Conservation (phyloP, 2,113 vertebrate species). For the Ancistrus triradiatus region DNA sequence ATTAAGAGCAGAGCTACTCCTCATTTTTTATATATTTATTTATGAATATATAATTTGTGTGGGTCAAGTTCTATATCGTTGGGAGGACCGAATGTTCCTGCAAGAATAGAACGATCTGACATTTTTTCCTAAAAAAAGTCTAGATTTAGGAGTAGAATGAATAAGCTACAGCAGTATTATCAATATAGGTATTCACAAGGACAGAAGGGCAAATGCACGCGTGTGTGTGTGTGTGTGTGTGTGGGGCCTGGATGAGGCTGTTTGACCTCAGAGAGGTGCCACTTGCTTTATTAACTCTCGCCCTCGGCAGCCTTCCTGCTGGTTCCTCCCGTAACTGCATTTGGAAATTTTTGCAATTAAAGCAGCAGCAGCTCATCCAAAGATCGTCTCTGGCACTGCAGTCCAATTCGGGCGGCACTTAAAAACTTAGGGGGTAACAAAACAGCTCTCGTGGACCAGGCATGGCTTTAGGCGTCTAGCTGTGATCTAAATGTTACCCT, state of each 20-base stretch:
- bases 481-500: too few species aligned
- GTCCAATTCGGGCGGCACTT: slow-evolving; percentile 10
- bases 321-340: neutral
- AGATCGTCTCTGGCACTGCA: neutral
- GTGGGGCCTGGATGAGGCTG: neutral
- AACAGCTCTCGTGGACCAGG: neutral
- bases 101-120: too few species aligned
- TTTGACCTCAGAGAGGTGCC: slow-evolving; percentile 17
- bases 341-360: slow-evolving; percentile 10
- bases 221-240: neutral
- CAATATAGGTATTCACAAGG: too few species aligned
- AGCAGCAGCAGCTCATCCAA: neutral
- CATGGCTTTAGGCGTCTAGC: too few species aligned
- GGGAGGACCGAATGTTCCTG: too few species aligned
- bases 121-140: too few species aligned
- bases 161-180: too few species aligned
- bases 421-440: slow-evolving; percentile 1
- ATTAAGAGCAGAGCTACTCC: slow-evolving; percentile 11
- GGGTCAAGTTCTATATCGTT: too few species aligned
- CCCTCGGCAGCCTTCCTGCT: slow-evolving; percentile 4
- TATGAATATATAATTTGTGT: neutral
- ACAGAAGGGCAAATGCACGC: too few species aligned
- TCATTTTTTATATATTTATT: neutral
- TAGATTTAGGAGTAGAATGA: too few species aligned
- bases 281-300: slow-evolving; percentile 11